Conservation (phyloP, 2,113 vertebrate genomes). For the Galbula dea region DNA sequence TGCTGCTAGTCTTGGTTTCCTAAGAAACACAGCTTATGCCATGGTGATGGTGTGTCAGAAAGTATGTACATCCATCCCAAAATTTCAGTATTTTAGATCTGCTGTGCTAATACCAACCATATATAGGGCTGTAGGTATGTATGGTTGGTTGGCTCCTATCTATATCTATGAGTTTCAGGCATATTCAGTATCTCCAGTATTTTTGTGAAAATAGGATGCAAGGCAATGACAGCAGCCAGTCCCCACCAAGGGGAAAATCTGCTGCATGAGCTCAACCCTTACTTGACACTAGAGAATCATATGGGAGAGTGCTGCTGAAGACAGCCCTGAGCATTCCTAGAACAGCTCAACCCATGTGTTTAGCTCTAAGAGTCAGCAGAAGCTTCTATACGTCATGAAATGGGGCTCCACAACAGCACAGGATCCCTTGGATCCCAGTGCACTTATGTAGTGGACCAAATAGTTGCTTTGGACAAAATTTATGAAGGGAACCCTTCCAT, state of each 20-base stretch:
- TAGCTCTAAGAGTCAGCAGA: background rate
- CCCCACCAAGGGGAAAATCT: background rate
- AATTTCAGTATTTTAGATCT: background rate
- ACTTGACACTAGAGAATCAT: background rate
- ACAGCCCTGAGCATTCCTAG: background rate
- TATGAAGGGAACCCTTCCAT: too few relatives aligned
- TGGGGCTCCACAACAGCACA: background rate
- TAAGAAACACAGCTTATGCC: slow-evolving; percentile 53
- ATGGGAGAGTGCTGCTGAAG: background rate
- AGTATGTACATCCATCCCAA: background rate
- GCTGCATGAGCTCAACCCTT: background rate
- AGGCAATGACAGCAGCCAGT: background rate
- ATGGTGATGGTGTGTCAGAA: slow-evolving; percentile 23
- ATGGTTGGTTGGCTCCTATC: too few relatives aligned
- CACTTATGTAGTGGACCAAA: background rate
- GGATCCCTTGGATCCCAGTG: background rate
- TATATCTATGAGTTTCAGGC: background rate
- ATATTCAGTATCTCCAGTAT: background rate
- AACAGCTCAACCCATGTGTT: background rate
- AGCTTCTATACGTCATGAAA: background rate
- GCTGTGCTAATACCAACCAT: background rate
- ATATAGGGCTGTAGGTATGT: background rate
- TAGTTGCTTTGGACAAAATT: too few relatives aligned
- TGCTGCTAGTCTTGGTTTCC: slow-evolving; percentile 49
- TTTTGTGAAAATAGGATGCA: background rate